A percentile compares a stretch with the other conserved stretches of the same genome.
phyloP scores from a whole-genome alignment of 2,888 invertebrate genomes.

The Pemphredon lugubris region DNA sequence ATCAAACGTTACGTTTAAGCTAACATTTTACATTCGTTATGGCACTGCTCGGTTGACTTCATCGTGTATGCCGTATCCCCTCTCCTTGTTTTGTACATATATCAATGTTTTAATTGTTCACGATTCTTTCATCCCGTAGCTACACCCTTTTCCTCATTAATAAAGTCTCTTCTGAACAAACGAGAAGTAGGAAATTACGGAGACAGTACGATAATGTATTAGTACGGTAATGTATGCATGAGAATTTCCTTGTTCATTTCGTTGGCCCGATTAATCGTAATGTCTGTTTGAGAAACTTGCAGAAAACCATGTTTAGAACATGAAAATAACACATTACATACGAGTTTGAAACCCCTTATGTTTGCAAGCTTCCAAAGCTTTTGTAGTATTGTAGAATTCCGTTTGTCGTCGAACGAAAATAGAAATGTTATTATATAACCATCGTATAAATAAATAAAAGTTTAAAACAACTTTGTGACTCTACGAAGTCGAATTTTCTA shows the following conservation, averaged over 20 bases:
- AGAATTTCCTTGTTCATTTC: slow-evolving; percentile 57
- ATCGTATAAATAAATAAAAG: slow-evolving; percentile 16
- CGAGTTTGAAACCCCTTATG: slow-evolving; percentile 17
- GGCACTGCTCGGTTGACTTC: slow-evolving; percentile 63
- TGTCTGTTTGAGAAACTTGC: slow-evolving; percentile 14
- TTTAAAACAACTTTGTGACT: slow-evolving; percentile 9
- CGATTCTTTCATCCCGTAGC: slow-evolving; percentile 33
- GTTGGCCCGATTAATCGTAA: slow-evolving; percentile 43
- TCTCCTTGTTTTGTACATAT: slow-evolving; percentile 48
- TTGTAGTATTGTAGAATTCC: background rate
- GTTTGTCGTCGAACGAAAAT: background rate
- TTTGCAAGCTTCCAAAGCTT: slow-evolving; percentile 43
- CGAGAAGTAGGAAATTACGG: slow-evolving; percentile 37
- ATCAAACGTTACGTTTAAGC: slow-evolving; percentile 54
- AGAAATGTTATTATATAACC: slow-evolving; percentile 15
- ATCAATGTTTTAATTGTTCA: slow-evolving; percentile 35
- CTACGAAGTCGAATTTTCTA: background rate
- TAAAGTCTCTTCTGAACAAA: slow-evolving; percentile 40
- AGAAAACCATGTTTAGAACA: slow-evolving; percentile 33
- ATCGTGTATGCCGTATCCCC: slow-evolving; percentile 48
- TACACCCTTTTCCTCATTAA: slow-evolving; percentile 32
- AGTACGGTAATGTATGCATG: slow-evolving; percentile 49
- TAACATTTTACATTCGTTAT: slow-evolving; percentile 61
- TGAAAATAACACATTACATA: slow-evolving; percentile 13
- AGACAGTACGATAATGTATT: slow-evolving; percentile 42